phyloP scores from a whole-genome alignment of 2,797 vertebrate species.

The Cyclura pinguis region DNA sequence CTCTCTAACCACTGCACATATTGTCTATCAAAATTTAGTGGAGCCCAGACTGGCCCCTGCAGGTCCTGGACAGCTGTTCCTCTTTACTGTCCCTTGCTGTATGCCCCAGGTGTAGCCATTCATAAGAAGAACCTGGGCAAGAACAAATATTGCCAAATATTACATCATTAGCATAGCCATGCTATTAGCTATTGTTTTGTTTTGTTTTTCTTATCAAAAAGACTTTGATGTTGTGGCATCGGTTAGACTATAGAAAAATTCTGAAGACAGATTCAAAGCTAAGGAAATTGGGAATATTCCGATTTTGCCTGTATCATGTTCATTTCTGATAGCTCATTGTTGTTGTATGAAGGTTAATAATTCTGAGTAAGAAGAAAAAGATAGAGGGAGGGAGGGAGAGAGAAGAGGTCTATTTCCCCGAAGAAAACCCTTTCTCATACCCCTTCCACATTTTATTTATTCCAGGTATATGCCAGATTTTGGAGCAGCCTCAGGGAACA shows the following conservation, averaged over 20 bases:
- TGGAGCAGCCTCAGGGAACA: constrained; percentile 17
- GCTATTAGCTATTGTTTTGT: background rate
- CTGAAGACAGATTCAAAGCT: background rate
- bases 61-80: background rate
- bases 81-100: background rate
- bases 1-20: no score
- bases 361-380: background rate
- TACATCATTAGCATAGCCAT: background rate
- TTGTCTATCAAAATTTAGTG: background rate
- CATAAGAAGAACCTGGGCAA: background rate
- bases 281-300: constrained; percentile 18
- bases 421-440: background rate
- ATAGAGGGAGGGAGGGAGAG: background rate
- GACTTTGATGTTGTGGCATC: background rate
- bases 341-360: constrained; percentile 43
- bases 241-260: background rate
- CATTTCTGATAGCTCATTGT: constrained; percentile 31
- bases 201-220: background rate
- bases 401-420: background rate
- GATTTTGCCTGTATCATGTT: background rate
- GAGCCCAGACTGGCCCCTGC: background rate
- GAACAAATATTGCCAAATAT: constrained; percentile 17
- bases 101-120: background rate
- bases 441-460: constrained; percentile 10
- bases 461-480: constrained; percentile 32